These are phyloP conservation scores for Drosophila fulvimacula DNA, from an alignment of 2,888 invertebrate genomes.

Conservation along the genomic window DNA sequence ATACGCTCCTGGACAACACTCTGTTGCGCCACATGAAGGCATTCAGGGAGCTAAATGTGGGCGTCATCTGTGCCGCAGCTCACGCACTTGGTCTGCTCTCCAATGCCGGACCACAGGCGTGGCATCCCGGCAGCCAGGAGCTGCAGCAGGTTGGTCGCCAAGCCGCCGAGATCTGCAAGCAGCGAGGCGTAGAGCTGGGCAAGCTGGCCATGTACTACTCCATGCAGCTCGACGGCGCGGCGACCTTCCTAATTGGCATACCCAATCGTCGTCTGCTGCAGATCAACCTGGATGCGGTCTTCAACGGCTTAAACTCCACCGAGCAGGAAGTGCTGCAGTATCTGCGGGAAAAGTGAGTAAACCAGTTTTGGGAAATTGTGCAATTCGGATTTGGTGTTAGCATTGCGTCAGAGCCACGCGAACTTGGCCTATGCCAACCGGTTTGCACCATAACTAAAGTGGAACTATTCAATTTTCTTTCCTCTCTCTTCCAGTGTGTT, in stretches of 20 bases:
- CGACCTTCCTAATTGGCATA: conserved; percentile 92
- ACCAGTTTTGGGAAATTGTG: conserved; percentile 45
- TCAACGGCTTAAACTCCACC: conserved; percentile 87
- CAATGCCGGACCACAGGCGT: conserved; percentile 89
- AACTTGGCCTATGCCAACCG: conserved; percentile 66
- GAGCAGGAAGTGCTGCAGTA: conserved; percentile 88
- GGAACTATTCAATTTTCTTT: conserved; percentile 8
- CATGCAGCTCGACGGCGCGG: conserved; percentile 87
- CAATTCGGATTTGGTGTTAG: conserved; percentile 61
- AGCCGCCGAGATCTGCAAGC: conserved; percentile 90
- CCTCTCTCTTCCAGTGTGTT: conserved; percentile 54
- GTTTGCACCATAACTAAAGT: conserved; percentile 30
- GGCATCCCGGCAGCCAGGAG: conserved; percentile 92
- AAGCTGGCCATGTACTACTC: conserved; percentile 85
- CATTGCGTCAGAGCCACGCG: conserved; percentile 62
- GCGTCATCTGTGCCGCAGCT: conserved; percentile 93
- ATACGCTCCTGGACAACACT: conserved; percentile 92
- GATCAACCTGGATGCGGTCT: conserved; percentile 88
- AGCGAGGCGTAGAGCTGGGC: conserved; percentile 87
- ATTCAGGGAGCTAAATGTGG: conserved; percentile 86
- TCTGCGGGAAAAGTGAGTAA: conserved; percentile 84
- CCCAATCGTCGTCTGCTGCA: conserved; percentile 88
- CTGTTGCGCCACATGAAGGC: conserved; percentile 90
- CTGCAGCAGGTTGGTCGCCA: conserved; percentile 73
- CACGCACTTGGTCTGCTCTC: conserved; percentile 93